A percentile compares a stretch with the other conserved stretches of the same genome.
phyloP scores from a whole-genome alignment of 1,140 invertebrate species.

The Neelides sp. region DNA sequence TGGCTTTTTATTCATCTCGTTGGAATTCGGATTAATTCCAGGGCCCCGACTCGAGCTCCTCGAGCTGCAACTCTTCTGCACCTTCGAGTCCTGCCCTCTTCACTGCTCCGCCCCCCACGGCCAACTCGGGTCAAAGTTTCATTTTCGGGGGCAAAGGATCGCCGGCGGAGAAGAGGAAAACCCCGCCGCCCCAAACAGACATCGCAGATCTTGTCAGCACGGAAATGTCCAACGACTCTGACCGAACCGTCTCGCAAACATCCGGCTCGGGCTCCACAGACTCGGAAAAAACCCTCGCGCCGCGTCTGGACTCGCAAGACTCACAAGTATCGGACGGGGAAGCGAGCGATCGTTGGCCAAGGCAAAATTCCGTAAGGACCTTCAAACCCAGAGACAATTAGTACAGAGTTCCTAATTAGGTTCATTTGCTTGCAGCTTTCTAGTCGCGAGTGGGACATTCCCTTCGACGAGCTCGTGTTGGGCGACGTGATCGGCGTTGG shows the following conservation, averaged over 20 bases:
- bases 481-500: constrained; percentile 78
- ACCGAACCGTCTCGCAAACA: constrained; percentile 60
- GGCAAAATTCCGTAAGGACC: constrained; percentile 59
- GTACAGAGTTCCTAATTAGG: not conserved
- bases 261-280: constrained; percentile 61
- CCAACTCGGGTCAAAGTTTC: constrained; percentile 55
- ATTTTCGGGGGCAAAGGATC: constrained; percentile 66
- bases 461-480: constrained; percentile 79
- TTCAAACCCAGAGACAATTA: not conserved
- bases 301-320: constrained; percentile 72
- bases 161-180: constrained; percentile 40
- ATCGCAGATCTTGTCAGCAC: constrained; percentile 48
- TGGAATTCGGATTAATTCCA: constrained; percentile 26
- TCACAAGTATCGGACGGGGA: constrained; percentile 60
- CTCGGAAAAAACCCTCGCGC: constrained; percentile 63
- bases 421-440: constrained; percentile 49
- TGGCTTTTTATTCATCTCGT: not conserved
- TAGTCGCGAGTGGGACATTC: constrained; percentile 95
- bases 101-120: constrained; percentile 40
- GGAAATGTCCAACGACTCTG: constrained; percentile 65
- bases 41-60: constrained; percentile 72
- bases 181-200: constrained; percentile 4
- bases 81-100: constrained; percentile 82
- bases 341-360: constrained; percentile 49
- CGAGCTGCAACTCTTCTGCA: constrained; percentile 90